These are phyloP conservation scores for Pogonognathellus flavescens DNA, from an alignment of 1,140 invertebrate genomes.

Conservation along the genomic window DNA sequence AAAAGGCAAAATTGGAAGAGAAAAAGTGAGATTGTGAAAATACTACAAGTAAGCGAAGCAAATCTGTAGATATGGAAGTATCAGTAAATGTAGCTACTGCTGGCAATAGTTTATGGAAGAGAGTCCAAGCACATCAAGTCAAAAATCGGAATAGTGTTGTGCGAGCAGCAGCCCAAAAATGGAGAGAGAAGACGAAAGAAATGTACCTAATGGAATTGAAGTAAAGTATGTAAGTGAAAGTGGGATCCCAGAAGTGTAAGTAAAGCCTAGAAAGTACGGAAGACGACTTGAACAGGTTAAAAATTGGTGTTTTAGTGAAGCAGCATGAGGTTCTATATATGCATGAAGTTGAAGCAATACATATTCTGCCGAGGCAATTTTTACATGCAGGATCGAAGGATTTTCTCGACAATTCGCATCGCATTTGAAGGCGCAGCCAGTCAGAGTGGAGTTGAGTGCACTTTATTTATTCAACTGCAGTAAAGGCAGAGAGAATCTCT, in stretches of 20 bases:
- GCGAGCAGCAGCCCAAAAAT: slow-evolving; percentile 6
- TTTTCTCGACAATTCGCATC: slow-evolving; percentile 61
- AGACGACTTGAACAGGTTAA: slow-evolving; percentile 52
- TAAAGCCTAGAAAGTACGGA: slow-evolving; percentile 48
- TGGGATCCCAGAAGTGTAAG: slow-evolving; percentile 50
- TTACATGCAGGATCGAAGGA: slow-evolving; percentile 57
- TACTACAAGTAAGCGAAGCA: no score
- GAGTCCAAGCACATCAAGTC: no score
- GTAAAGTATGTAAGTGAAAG: slow-evolving; percentile 50
- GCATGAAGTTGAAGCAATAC: slow-evolving; percentile 7
- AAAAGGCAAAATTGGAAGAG: no score
- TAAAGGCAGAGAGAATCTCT: slow-evolving; percentile 17
- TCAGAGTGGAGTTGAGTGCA: slow-evolving; percentile 57
- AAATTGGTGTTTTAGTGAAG: slow-evolving; percentile 51
- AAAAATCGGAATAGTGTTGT: no score
- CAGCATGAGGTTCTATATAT: slow-evolving; percentile 39
- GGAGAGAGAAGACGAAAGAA: slow-evolving; percentile 7
- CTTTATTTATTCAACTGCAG: slow-evolving; percentile 60
- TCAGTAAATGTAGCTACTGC: no score
- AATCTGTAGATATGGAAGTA: no score
- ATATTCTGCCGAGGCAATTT: slow-evolving; percentile 49
- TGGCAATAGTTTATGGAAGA: no score
- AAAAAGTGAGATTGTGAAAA: no score
- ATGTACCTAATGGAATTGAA: slow-evolving; percentile 26
- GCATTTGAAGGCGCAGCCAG: slow-evolving; percentile 51